Conservation (phyloP, 2,797 vertebrate genomes). For the Eulemur albifrons region DNA sequence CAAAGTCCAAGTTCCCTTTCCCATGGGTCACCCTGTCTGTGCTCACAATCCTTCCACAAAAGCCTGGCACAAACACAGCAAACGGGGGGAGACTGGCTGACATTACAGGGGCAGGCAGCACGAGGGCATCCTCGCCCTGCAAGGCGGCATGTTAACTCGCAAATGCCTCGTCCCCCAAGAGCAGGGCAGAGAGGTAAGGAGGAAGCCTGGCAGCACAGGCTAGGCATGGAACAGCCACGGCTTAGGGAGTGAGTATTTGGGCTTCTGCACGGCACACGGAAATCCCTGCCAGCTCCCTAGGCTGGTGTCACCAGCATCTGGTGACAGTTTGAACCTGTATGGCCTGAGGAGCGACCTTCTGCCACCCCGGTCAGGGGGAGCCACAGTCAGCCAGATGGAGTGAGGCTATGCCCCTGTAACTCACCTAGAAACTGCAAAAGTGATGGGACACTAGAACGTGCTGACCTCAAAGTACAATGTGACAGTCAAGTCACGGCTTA, state of each 20-base stretch:
- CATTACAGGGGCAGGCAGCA: neutral
- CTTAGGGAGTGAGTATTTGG: neutral
- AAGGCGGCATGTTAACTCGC: neutral
- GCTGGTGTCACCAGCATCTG: neutral
- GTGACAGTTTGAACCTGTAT: neutral
- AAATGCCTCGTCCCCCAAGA: neutral
- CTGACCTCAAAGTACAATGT: neutral
- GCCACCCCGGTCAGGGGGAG: neutral
- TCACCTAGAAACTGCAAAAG: neutral
- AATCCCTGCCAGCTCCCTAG: neutral
- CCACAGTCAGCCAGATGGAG: neutral
- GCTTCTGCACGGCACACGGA: neutral
- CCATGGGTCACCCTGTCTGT: neutral
- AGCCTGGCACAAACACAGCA: neutral
- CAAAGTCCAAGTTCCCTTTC: neutral
- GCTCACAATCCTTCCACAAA: neutral
- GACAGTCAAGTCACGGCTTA: neutral
- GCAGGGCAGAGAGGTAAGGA: neutral
- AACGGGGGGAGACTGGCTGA: neutral
- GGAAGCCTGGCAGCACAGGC: neutral
- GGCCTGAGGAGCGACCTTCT: neutral
- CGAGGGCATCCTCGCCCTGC: neutral
- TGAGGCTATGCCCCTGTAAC: neutral
- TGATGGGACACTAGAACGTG: neutral
- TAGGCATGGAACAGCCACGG: neutral